phyloP scores from a whole-genome alignment of 2,797 vertebrate species.

The Antennarius maculatus region DNA sequence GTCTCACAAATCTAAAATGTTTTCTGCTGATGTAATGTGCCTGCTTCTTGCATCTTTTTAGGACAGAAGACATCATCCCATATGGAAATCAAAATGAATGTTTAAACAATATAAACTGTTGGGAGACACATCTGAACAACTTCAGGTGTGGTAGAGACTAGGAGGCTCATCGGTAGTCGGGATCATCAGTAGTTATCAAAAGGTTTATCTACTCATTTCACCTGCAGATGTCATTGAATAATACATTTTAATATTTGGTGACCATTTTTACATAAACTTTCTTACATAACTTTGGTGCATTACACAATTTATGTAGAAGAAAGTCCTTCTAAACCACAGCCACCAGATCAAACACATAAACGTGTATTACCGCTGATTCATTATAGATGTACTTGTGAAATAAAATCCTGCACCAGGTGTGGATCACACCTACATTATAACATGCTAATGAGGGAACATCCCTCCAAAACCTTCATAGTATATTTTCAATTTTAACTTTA shows the following conservation, averaged over 20 bases:
- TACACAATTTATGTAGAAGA: background rate
- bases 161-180: slow-evolving; percentile 3
- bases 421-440: slow-evolving; percentile 14
- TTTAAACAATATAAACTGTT: slow-evolving; percentile 5
- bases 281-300: background rate
- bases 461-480: slow-evolving; percentile 1
- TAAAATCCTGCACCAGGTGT: slow-evolving; percentile 15
- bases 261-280: background rate
- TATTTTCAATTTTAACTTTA: slow-evolving; percentile 50
- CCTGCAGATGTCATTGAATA: slow-evolving; percentile 4
- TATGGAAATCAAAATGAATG: slow-evolving; percentile 13
- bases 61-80: background rate
- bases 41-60: slow-evolving; percentile 20
- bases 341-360: background rate
- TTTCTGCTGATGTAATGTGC: slow-evolving; percentile 29
- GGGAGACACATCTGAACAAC: background rate
- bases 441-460: background rate
- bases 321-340: background rate
- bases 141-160: background rate
- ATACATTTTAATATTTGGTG: background rate
- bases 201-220: background rate
- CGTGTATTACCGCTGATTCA: too few species aligned
- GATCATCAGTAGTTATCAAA: slow-evolving; percentile 1
- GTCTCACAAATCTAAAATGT: slow-evolving; percentile 11
- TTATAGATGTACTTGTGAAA: background rate